phyloP scores from a whole-genome alignment of 2,888 invertebrate species.

The Synergus japonicus region DNA sequence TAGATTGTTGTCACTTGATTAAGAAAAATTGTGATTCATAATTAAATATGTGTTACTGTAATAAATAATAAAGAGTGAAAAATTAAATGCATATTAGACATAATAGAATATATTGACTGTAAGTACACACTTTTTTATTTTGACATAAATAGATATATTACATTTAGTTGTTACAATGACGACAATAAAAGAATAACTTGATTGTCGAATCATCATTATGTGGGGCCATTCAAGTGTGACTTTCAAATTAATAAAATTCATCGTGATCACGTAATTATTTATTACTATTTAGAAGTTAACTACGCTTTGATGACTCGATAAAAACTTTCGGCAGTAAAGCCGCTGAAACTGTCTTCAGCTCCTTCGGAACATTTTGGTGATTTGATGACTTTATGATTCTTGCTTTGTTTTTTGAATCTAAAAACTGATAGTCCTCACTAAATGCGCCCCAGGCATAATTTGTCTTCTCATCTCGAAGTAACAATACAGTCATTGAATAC shows the following conservation, averaged over 20 bases:
- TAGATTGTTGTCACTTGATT: not conserved
- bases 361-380: not conserved
- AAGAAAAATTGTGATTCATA: not conserved
- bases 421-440: not conserved
- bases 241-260: not conserved
- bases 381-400: not conserved
- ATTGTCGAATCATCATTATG: conserved; percentile 53
- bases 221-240: conserved; percentile 46
- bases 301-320: not conserved
- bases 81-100: not conserved
- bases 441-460: not conserved
- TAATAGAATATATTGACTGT: conserved; percentile 16
- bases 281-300: not conserved
- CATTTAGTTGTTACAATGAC: conserved; percentile 54
- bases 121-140: conserved; percentile 52
- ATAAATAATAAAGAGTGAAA: not conserved
- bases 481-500: conserved; percentile 2
- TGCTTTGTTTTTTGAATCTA: not conserved
- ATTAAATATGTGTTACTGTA: not conserved
- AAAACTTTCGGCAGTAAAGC: not conserved
- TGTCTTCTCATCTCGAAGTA: not conserved
- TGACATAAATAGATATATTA: conserved; percentile 52
- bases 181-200: conserved; percentile 58
- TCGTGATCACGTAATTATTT: not conserved
- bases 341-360: not conserved